Evolutionary conservation across 1,140 invertebrate genomes (phyloP).

Genomic region (Eueides isabella): DNA sequence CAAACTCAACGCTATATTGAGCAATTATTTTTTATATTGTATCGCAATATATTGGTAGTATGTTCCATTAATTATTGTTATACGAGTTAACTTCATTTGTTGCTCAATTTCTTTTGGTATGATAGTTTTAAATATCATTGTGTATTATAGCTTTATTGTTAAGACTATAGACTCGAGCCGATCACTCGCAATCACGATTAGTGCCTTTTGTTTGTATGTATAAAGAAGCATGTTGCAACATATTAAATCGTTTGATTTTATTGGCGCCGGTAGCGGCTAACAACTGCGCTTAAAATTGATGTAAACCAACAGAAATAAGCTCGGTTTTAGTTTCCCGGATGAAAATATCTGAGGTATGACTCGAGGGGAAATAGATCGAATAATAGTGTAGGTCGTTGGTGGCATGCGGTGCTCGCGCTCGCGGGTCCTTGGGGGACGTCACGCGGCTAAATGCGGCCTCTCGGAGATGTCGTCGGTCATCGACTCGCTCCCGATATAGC

Average conservation of each 20-base stretch:
- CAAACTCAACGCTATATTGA: background rate
- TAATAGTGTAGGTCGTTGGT: constrained; percentile 6
- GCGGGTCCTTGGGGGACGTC: constrained; percentile 28
- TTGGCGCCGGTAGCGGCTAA: background rate
- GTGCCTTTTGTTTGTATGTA: background rate
- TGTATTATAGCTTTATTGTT: no score
- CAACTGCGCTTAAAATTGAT: background rate
- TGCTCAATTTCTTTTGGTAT: no score
- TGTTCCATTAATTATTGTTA: background rate
- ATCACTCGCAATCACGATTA: background rate
- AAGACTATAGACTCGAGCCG: no score
- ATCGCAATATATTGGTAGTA: background rate
- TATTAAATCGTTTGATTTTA: constrained; percentile 8
- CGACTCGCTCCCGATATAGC: constrained; percentile 45
- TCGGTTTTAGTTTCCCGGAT: background rate
- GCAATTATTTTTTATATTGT: background rate
- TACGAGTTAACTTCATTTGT: no score
- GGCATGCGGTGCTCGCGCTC: constrained; percentile 8
- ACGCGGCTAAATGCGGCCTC: constrained; percentile 31
- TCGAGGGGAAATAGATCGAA: constrained; percentile 32
- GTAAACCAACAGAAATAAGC: constrained; percentile 6
- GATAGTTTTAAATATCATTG: no score
- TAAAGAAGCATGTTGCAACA: background rate
- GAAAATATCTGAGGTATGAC: constrained; percentile 45
- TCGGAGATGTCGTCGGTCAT: constrained; percentile 41